Percentiles rank a stretch among this genome's conserved stretches.
phyloP scores from a whole-genome alignment of 2,113 vertebrate genomes.

The Haliaeetus leucogaster region DNA sequence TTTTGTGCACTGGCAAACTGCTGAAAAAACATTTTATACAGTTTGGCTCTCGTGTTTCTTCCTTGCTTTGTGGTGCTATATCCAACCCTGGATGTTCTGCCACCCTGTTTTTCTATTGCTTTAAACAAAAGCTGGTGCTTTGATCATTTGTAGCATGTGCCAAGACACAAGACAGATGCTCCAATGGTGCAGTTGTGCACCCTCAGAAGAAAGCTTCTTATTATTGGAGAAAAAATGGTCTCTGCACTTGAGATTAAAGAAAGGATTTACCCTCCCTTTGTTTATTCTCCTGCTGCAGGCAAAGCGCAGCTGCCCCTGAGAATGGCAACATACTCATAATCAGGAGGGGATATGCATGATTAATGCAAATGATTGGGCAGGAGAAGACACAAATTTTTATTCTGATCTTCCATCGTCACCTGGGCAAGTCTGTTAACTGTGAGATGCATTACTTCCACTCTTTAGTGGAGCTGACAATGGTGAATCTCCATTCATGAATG shows the following conservation, averaged over 20 bases:
- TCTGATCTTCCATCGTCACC: not conserved
- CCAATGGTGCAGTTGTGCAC: not conserved
- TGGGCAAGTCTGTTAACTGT: not conserved
- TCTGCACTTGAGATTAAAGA: not conserved
- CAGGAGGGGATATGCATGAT: not conserved
- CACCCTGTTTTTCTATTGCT: not conserved
- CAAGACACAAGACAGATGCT: not conserved
- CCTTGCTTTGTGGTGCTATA: not conserved
- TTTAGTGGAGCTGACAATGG: not conserved
- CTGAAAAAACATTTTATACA: not conserved
- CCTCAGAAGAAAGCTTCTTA: not conserved
- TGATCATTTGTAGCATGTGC: not conserved
- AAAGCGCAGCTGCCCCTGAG: not conserved
- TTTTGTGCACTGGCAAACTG: not conserved
- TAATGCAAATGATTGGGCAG: not conserved
- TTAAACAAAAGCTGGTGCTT: conserved; percentile 30
- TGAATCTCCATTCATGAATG: not conserved
- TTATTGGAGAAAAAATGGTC: not conserved
- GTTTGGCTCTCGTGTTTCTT: not conserved
- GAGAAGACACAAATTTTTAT: not conserved
- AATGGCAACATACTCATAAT: not conserved
- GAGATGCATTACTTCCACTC: not conserved
- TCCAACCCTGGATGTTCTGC: not conserved
- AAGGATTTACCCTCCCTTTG: not conserved
- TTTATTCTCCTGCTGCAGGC: not conserved